phyloP scores from a whole-genome alignment of 2,113 vertebrate species.

The Herpetotheres cachinnans region DNA sequence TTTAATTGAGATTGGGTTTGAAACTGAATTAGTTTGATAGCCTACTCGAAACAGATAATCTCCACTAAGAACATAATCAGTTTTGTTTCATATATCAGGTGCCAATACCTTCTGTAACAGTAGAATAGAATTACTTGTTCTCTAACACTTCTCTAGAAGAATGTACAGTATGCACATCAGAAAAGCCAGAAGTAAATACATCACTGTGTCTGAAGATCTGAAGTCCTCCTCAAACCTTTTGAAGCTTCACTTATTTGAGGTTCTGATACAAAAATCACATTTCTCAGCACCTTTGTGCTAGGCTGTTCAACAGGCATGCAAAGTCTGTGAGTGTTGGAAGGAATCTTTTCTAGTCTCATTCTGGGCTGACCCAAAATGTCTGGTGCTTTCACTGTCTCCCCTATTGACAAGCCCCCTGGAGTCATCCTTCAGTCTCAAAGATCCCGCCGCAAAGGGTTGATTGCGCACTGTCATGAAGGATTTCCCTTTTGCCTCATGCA shows the following conservation, averaged over 20 bases:
- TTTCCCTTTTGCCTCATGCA: not conserved
- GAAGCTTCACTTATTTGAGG: not conserved
- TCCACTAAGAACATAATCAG: not conserved
- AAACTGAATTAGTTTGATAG: not conserved
- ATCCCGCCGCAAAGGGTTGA: not conserved
- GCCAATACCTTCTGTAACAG: not conserved
- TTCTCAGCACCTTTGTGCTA: not conserved
- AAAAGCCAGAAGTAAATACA: not conserved
- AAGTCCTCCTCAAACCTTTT: not conserved
- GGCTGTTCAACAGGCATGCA: not conserved
- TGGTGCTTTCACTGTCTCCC: not conserved
- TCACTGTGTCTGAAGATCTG: not conserved
- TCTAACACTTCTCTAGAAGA: not conserved
- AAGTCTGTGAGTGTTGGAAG: not conserved
- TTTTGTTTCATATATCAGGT: not conserved
- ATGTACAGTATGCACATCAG: not conserved
- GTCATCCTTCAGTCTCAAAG: not conserved
- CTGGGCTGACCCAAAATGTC: not conserved
- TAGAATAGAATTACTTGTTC: not conserved
- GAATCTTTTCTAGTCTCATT: not conserved
- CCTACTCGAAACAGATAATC: not conserved
- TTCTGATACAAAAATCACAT: not conserved
- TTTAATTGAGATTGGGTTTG: not conserved
- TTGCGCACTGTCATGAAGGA: not conserved
- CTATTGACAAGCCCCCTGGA: not conserved